Percentiles rank a stretch among this genome's conserved stretches.
Evolutionary conservation across 1,140 invertebrate genomes (phyloP).

Genomic region (Drosophila leontia): DNA sequence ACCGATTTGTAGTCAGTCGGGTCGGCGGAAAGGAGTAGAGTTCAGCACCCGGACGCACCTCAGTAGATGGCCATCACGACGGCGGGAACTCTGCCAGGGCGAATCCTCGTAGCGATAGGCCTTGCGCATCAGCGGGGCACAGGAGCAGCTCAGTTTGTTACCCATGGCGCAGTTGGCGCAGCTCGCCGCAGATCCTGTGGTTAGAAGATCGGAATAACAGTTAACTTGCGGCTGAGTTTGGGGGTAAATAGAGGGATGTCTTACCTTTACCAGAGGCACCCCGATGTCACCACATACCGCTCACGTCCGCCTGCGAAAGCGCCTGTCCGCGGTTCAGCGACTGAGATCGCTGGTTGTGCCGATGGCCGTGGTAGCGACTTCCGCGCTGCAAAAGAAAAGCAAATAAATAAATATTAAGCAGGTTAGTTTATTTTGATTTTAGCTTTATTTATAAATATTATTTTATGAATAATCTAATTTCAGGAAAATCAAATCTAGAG

Average conservation of each 20-base stretch:
- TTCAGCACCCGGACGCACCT: slow-evolving; percentile 88
- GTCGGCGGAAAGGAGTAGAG: slow-evolving; percentile 19
- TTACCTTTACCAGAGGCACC: slow-evolving; percentile 87
- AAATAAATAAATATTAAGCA: not conserved
- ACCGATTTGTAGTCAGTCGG: slow-evolving; percentile 27
- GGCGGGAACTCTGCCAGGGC: slow-evolving; percentile 94
- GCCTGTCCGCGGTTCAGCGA: slow-evolving; percentile 89
- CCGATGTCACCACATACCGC: slow-evolving; percentile 91
- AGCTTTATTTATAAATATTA: not conserved
- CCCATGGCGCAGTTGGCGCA: slow-evolving; percentile 91
- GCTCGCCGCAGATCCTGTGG: slow-evolving; percentile 73
- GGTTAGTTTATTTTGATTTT: not conserved
- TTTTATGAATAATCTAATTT: not conserved
- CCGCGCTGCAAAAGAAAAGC: slow-evolving; percentile 60
- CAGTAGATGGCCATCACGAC: slow-evolving; percentile 95
- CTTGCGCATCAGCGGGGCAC: slow-evolving; percentile 96
- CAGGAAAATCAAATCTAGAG: too few species aligned
- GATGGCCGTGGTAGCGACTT: slow-evolving; percentile 85
- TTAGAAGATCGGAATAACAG: not conserved
- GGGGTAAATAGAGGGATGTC: not conserved
- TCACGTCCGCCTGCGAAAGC: slow-evolving; percentile 87
- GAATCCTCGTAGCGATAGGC: slow-evolving; percentile 97
- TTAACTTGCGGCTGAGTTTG: not conserved
- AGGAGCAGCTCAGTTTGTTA: slow-evolving; percentile 97
- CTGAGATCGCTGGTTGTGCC: slow-evolving; percentile 88